Evolutionary conservation across 2,113 vertebrate genomes (phyloP).

Genomic region (Tricholaema leucomelas): DNA sequence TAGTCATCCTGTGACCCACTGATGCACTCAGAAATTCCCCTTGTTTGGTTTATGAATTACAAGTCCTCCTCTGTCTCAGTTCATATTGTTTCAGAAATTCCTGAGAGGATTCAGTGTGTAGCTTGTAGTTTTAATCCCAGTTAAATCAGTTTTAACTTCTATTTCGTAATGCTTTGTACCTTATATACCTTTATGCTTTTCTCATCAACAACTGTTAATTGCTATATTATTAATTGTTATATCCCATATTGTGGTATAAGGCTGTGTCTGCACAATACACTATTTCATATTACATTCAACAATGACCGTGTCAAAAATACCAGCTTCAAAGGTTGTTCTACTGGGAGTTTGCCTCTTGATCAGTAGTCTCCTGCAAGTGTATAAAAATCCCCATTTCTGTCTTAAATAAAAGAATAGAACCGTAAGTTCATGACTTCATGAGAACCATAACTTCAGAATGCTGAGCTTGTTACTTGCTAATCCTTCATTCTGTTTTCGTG

Average conservation of each 20-base stretch:
- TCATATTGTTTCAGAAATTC: background rate
- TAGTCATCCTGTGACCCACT: background rate
- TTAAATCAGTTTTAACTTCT: background rate
- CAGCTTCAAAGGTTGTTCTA: background rate
- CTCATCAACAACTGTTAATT: background rate
- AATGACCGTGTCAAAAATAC: background rate
- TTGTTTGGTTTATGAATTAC: background rate
- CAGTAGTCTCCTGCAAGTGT: background rate
- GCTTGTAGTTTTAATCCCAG: background rate
- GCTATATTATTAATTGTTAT: no score
- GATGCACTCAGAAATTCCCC: background rate
- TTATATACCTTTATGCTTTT: background rate
- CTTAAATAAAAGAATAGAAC: background rate
- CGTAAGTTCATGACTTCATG: no score
- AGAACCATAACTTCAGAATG: background rate
- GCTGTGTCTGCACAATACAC: rapidly evolving
- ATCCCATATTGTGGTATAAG: background rate
- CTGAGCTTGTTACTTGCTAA: background rate
- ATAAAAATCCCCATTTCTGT: background rate
- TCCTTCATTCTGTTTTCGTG: background rate
- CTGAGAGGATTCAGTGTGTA: background rate
- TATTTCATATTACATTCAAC: background rate
- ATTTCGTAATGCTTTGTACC: background rate
- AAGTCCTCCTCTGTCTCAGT: background rate
- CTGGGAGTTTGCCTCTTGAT: background rate